phyloP scores from a whole-genome alignment of 2,888 invertebrate species.

The Lasioglossum morio region DNA sequence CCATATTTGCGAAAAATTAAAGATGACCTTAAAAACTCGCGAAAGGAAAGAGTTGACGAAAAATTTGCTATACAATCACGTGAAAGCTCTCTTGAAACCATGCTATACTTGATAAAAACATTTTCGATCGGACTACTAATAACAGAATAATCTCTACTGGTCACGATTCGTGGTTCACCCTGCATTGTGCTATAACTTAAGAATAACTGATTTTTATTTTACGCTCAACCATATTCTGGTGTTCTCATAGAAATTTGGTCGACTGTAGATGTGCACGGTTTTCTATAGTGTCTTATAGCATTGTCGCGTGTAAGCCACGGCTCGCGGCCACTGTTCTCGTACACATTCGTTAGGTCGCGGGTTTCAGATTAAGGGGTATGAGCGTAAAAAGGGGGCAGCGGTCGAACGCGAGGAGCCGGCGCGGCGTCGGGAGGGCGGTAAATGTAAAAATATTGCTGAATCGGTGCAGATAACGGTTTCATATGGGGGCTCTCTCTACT shows the following conservation, averaged over 20 bases:
- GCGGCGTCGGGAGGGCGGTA: conserved; percentile 58
- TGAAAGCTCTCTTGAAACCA: too few relatives aligned
- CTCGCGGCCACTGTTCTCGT: conserved; percentile 66
- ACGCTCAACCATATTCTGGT: too few relatives aligned
- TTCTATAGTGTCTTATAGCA: background rate
- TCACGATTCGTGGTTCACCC: too few relatives aligned
- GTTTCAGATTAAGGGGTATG: conserved; percentile 79
- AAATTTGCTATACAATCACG: too few relatives aligned
- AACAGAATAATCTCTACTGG: too few relatives aligned
- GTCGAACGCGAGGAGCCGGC: conserved; percentile 18
- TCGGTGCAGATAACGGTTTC: conserved; percentile 82
- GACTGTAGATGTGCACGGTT: background rate
- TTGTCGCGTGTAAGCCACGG: conserved; percentile 69
- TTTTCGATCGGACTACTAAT: too few relatives aligned
- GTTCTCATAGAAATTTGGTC: background rate
- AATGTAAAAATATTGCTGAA: conserved; percentile 83
- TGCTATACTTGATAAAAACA: too few relatives aligned
- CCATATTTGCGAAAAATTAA: too few relatives aligned
- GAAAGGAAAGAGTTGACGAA: too few relatives aligned
- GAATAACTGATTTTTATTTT: too few relatives aligned
- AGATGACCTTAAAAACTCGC: too few relatives aligned
- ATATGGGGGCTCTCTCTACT: conserved; percentile 75
- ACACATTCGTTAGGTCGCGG: conserved; percentile 80
- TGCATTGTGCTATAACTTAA: too few relatives aligned
- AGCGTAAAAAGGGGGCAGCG: conserved; percentile 59